Percentiles rank a stretch among this genome's conserved stretches.
Conservation (phyloP, 2,888 invertebrate genomes). For the Lepidocyrtoides sp. region DNA sequence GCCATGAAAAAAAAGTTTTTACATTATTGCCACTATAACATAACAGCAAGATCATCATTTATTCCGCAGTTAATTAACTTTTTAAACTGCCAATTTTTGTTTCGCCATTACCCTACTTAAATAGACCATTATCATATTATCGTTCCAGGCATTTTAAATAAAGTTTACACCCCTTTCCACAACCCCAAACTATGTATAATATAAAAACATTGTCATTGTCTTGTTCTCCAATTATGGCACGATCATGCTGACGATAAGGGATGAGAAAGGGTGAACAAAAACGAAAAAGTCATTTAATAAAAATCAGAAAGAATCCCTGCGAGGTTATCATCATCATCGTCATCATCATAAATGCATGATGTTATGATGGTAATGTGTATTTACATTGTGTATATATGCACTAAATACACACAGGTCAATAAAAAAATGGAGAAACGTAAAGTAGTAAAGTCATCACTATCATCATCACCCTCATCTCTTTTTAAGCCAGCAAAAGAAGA, state of each 20-base stretch:
- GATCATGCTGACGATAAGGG: not conserved
- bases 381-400: not conserved
- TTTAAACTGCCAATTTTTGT: conserved; percentile 54
- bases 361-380: too few relatives aligned
- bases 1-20: not conserved
- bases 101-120: not conserved
- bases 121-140: conserved; percentile 23
- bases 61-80: conserved; percentile 38
- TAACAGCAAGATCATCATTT: not conserved
- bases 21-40: not conserved
- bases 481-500: conserved; percentile 36
- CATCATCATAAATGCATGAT: not conserved
- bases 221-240: not conserved
- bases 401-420: not conserved
- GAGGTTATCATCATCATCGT: not conserved
- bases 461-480: too few relatives aligned
- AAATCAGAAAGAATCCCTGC: not conserved
- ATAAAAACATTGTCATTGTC: not conserved
- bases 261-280: conserved; percentile 3
- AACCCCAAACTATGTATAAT: not conserved
- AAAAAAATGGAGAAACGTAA: not conserved
- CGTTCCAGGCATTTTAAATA: not conserved
- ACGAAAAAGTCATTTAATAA: conserved; percentile 10
- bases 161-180: conserved; percentile 14
- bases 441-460: conserved; percentile 53